phyloP scores from a whole-genome alignment of 2,113 vertebrate species.

The Sterrhoptilus dennistouni region DNA sequence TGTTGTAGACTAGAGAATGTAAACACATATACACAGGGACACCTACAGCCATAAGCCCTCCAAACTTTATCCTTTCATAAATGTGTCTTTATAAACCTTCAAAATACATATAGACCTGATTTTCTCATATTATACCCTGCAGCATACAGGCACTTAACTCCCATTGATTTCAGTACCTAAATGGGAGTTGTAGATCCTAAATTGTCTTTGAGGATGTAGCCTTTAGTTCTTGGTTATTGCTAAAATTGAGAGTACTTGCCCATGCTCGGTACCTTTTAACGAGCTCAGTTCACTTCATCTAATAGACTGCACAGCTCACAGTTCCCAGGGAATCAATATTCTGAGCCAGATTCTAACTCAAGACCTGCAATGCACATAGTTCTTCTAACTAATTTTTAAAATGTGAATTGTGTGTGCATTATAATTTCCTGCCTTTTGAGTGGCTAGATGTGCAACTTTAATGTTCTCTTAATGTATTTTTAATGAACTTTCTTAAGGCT shows the following conservation, averaged over 20 bases:
- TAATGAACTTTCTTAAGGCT: slow-evolving; percentile 47
- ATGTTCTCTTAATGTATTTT: slow-evolving; percentile 54
- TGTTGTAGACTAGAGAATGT: neutral
- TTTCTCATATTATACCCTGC: slow-evolving; percentile 26
- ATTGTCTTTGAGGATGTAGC: slow-evolving; percentile 55
- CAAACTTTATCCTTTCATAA: neutral
- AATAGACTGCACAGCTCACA: neutral
- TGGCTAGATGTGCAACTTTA: slow-evolving; percentile 29
- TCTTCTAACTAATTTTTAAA: slow-evolving; percentile 19
- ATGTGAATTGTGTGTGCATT: slow-evolving; percentile 40
- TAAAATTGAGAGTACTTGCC: slow-evolving; percentile 32
- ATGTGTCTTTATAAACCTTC: slow-evolving; percentile 9
- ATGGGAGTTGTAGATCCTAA: slow-evolving; percentile 45
- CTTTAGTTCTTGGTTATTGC: slow-evolving; percentile 48
- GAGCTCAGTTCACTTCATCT: slow-evolving; percentile 43
- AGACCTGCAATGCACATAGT: neutral
- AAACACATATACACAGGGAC: neutral
- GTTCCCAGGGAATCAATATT: slow-evolving; percentile 47
- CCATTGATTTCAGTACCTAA: slow-evolving; percentile 56
- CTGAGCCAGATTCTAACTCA: neutral
- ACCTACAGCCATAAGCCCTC: neutral
- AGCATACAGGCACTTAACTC: slow-evolving; percentile 29
- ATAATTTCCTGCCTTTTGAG: slow-evolving; percentile 45
- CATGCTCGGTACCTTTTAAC: slow-evolving; percentile 30
- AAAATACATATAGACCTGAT: slow-evolving; percentile 21